Conservation (phyloP, 2,888 invertebrate species). For the Hoplodrina blanda region DNA sequence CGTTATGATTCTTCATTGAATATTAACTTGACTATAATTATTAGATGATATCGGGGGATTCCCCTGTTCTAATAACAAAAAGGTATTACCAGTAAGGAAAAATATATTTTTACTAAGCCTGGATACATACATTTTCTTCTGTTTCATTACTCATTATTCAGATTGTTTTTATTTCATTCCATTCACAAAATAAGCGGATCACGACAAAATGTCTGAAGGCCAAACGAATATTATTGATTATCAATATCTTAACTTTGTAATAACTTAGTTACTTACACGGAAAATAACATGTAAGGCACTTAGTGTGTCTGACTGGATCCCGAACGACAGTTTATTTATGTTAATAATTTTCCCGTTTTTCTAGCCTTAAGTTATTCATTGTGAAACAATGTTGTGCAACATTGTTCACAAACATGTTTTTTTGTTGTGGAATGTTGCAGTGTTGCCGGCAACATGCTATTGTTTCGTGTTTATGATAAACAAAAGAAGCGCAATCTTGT, state of each 20-base stretch:
- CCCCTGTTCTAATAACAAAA: neutral
- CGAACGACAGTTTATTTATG: neutral
- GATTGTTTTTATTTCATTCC: constrained; percentile 20
- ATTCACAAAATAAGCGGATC: constrained; percentile 25
- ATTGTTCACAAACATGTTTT: too few relatives aligned
- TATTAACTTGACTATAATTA: too few relatives aligned
- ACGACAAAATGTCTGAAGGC: constrained; percentile 41
- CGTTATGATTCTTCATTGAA: too few relatives aligned
- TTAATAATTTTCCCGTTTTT: neutral
- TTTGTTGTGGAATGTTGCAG: too few relatives aligned
- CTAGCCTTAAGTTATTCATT: neutral
- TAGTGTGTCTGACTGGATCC: constrained; percentile 7
- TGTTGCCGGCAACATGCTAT: too few relatives aligned
- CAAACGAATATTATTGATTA: constrained; percentile 27
- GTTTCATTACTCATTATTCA: constrained; percentile 27
- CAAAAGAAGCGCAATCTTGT: too few relatives aligned
- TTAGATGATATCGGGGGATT: too few relatives aligned
- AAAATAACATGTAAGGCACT: constrained; percentile 20
- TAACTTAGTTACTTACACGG: constrained; percentile 17
- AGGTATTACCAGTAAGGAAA: neutral
- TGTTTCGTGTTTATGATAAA: too few relatives aligned
- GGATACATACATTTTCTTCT: constrained; percentile 32
- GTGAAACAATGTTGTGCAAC: too few relatives aligned
- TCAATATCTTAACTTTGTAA: constrained; percentile 27
- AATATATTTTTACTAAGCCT: constrained; percentile 3